phyloP scores from a whole-genome alignment of 2,113 vertebrate species.

The Uropsilus gracilis region DNA sequence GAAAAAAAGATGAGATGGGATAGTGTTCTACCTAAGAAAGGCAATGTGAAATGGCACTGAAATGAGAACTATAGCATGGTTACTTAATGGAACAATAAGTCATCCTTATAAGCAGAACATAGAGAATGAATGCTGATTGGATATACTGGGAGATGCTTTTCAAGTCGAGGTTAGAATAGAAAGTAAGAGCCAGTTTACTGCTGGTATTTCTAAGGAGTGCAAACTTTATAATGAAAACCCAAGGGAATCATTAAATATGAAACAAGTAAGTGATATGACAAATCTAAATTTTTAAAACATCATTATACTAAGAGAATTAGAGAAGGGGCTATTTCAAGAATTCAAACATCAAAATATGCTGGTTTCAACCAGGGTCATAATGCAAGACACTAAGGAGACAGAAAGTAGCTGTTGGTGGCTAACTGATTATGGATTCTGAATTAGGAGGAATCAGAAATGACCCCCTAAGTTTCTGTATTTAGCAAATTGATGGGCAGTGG shows the following conservation, averaged over 20 bases:
- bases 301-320: neutral
- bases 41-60: neutral
- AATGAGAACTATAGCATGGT: neutral
- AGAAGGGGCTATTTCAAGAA: neutral
- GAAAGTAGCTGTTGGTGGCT: neutral
- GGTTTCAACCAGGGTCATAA: neutral
- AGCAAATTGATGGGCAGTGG: neutral
- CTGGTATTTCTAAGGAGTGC: neutral
- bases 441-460: neutral
- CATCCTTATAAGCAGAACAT: neutral
- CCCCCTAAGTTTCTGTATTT: neutral
- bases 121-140: neutral
- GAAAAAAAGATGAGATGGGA: neutral
- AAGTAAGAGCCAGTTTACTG: neutral
- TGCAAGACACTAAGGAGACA: neutral
- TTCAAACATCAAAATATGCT: neutral
- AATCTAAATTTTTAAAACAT: constrained; percentile 1
- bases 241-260: constrained; percentile 9
- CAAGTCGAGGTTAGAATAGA: neutral
- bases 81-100: neutral
- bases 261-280: neutral
- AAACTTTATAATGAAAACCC: neutral
- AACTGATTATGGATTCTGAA: neutral
- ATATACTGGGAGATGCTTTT: neutral
- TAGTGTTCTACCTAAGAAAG: neutral